phyloP scores from a whole-genome alignment of 2,113 vertebrate genomes.

The Rhombomys opimus region DNA sequence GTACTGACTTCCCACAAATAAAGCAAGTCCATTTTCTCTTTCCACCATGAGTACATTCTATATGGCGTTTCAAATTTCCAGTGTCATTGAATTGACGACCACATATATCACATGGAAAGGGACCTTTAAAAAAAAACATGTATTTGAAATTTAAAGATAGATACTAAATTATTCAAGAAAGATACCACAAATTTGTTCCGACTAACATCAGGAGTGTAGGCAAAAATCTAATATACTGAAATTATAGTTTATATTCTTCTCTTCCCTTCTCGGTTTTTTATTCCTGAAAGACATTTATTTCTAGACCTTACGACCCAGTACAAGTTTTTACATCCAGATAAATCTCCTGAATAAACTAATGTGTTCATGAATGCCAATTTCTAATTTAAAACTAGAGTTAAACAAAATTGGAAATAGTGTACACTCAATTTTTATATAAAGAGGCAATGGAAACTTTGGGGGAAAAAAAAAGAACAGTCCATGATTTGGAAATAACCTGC shows the following conservation, averaged over 20 bases:
- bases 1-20: slow-evolving; percentile 97
- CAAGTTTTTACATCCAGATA: neutral
- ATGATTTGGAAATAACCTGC: neutral
- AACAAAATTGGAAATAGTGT: neutral
- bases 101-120: slow-evolving; percentile 98
- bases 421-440: neutral
- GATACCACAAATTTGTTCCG: neutral
- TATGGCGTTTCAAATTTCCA: slow-evolving; percentile 96
- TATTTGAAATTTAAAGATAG: neutral
- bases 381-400: slow-evolving; percentile 1
- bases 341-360: neutral
- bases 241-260: neutral
- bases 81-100: slow-evolving; percentile 98
- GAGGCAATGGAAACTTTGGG: neutral
- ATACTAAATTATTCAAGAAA: neutral
- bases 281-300: neutral
- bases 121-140: slow-evolving; percentile 86
- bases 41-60: slow-evolving; percentile 98
- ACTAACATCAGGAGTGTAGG: neutral
- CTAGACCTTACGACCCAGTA: neutral
- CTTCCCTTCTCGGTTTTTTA: neutral
- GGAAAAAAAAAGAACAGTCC: neutral
- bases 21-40: slow-evolving; percentile 99
- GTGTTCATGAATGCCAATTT: neutral
- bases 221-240: neutral